Evolutionary conservation across 2,797 vertebrate genomes (phyloP).

Genomic region (Tapera naevia): DNA sequence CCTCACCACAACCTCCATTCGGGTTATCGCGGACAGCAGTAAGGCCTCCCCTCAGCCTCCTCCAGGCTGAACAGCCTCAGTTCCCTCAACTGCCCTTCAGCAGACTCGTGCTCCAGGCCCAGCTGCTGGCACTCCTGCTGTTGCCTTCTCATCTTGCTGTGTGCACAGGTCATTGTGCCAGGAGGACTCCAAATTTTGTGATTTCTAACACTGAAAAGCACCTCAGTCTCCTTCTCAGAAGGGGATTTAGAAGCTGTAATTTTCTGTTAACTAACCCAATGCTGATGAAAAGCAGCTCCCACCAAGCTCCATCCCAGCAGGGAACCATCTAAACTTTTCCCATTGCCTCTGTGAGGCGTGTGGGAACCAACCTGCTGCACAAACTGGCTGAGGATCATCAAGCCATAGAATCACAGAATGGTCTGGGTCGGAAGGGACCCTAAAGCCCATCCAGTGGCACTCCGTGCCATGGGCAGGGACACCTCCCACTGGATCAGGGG

Average conservation of each 20-base stretch:
- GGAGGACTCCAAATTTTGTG: background rate
- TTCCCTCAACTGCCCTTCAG: too few relatives aligned
- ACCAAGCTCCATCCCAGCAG: background rate
- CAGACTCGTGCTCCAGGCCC: too few relatives aligned
- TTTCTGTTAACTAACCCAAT: background rate
- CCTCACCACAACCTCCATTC: too few relatives aligned
- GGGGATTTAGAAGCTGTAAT: background rate
- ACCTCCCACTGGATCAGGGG: too few relatives aligned
- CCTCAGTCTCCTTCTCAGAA: background rate
- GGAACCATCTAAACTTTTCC: background rate
- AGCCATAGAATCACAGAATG: too few relatives aligned
- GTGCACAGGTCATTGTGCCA: background rate
- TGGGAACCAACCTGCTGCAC: background rate
- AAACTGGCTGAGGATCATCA: background rate
- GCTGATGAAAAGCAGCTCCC: background rate
- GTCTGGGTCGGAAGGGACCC: too few relatives aligned
- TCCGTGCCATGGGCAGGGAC: too few relatives aligned
- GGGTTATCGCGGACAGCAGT: too few relatives aligned
- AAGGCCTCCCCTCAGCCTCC: too few relatives aligned
- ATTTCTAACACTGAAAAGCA: background rate
- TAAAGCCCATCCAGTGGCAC: too few relatives aligned
- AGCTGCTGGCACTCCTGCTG: background rate
- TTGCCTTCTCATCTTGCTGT: background rate
- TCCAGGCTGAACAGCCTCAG: too few relatives aligned
- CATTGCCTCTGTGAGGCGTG: fast-evolving